A percentile compares a stretch with the other conserved stretches of the same genome.
phyloP scores from a whole-genome alignment of 2,888 invertebrate species.

The Erynnis tages region DNA sequence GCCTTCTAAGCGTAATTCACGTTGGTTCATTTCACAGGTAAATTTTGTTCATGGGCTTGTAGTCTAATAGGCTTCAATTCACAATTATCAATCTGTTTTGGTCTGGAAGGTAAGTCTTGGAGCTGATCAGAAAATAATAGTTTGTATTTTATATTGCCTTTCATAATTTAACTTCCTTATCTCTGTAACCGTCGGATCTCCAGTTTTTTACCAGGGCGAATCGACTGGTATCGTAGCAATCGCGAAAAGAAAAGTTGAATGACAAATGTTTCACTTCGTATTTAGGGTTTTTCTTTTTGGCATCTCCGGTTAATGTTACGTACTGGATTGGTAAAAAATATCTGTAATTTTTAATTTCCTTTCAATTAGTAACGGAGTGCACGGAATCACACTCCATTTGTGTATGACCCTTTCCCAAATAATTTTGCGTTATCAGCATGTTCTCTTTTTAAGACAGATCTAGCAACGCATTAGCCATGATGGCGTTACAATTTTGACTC shows the following conservation, averaged over 20 bases:
- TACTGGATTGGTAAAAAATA: constrained; percentile 10
- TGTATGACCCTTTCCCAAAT: constrained; percentile 25
- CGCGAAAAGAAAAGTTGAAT: background rate
- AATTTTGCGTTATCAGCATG: constrained; percentile 19
- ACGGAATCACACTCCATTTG: constrained; percentile 39
- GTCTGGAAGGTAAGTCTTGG: too few species aligned
- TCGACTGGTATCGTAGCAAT: too few species aligned
- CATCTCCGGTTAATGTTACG: constrained; percentile 23
- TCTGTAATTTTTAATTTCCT: constrained; percentile 28
- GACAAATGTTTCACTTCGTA: background rate
- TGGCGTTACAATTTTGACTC: background rate
- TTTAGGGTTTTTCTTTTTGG: constrained; percentile 19
- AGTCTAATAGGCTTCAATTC: too few species aligned
- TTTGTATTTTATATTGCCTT: background rate
- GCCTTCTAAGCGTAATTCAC: too few species aligned
- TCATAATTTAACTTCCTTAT: background rate
- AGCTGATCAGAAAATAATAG: too few species aligned
- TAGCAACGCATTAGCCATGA: background rate
- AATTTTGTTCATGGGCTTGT: too few species aligned
- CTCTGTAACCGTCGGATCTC: background rate
- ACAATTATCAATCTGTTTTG: too few species aligned
- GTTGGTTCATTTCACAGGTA: too few species aligned
- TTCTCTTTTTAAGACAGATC: constrained; percentile 14
- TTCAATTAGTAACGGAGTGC: constrained; percentile 43
- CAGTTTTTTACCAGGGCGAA: background rate